Base-by-base conservation (phyloP, 2,797 vertebrate genomes). In the Otolemur crassicaudatus region DNA sequence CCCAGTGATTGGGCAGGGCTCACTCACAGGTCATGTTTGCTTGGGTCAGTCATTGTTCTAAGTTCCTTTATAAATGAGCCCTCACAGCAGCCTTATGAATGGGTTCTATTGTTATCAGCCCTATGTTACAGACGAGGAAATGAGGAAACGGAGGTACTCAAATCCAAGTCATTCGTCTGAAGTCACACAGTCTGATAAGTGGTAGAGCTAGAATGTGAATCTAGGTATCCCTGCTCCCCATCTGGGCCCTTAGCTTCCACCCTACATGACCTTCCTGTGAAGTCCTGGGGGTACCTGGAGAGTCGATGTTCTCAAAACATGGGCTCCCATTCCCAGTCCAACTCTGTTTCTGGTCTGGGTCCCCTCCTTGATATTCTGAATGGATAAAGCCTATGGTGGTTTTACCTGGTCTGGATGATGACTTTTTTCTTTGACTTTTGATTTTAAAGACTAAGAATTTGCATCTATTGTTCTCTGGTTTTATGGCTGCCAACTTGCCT, bases 371-470 rank as follows among this genome's bases (percentile, higher is more conserved):
- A 16, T 69, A 17, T 22, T 34, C n/a, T 63, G 49, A 60, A 40
- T 10, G 43, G 37, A 91, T 4, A 22, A 60, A 94, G 3, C n/a
- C 23, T 31, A 12, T 7, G n/a, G 43, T 40, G 46, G 56, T 10
- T 95, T 69, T 83, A 16, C 3, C 37, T 49, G 58, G 34, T 16
- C 37, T 67, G 29, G 53, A 53, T 65, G 17, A 22, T 31, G 60
- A 69, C 22, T 80, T 96, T 80, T 83, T 56, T 60, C 80, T 94
- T 88, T 25, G 20, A 63, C 16, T 70, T 96, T 96, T 91, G 84
- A 89, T 94, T 23, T 91, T 87, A 84, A 79, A 94, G 87, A 31
- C 17, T 6, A 22, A 72, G 67, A 43, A 19, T 85, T 72, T 72
- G 60, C 58, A 95, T 73, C 82, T 29, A 46, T 95, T 85, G 56